Conservation (phyloP, 2,888 invertebrate species). For the Clistopyga incitator region DNA sequence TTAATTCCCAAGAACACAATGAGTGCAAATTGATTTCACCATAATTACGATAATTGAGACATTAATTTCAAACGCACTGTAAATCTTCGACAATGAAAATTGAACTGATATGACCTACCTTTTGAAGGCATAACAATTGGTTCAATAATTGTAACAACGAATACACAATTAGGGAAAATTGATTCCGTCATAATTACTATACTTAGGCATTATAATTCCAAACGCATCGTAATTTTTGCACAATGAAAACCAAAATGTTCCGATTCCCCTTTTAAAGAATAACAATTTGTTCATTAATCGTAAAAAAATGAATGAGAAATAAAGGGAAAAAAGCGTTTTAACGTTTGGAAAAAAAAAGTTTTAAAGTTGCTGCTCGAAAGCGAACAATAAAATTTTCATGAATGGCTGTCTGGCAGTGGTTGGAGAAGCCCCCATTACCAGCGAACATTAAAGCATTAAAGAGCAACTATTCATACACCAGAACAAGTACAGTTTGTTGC, state of each 20-base stretch:
- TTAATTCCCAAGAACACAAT: too few species aligned
- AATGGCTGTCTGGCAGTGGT: constrained; percentile 7
- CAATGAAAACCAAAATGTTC: too few species aligned
- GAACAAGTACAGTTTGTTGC: constrained; percentile 3
- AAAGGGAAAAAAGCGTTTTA: neutral
- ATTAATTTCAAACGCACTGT: too few species aligned
- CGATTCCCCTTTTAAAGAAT: neutral
- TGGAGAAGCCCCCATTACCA: neutral
- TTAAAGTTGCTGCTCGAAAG: neutral
- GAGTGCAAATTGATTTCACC: too few species aligned
- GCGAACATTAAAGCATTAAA: constrained; percentile 12
- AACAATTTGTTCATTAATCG: neutral
- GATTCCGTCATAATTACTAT: too few species aligned
- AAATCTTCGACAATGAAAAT: too few species aligned
- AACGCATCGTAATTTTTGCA: too few species aligned
- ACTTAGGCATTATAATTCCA: too few species aligned
- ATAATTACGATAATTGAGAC: too few species aligned
- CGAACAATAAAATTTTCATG: constrained; percentile 11
- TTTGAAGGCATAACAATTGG: neutral
- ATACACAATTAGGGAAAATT: neutral
- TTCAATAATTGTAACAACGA: neutral
- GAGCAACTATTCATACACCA: constrained; percentile 5
- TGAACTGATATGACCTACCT: too few species aligned
- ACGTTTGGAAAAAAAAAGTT: neutral
- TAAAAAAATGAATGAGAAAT: neutral